A percentile compares a stretch with the other conserved stretches of the same genome.
These are phyloP conservation scores for Adelognathus sp. DNA, from an alignment of 2,888 invertebrate genomes.

Conservation along the genomic window DNA sequence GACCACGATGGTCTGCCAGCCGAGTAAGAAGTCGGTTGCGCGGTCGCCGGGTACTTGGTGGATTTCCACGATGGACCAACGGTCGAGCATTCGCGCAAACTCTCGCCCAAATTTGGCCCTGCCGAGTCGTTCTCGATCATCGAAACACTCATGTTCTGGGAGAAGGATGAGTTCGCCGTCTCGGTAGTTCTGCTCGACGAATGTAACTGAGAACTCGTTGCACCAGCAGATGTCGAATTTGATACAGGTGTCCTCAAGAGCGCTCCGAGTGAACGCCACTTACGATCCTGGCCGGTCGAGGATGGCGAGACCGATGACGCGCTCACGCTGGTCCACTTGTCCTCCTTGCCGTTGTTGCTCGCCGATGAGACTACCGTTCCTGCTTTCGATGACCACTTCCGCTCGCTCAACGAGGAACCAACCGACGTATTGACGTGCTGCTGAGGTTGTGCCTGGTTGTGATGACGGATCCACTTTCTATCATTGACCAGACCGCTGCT, in stretches of 20 bases:
- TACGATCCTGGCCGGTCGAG: conserved; percentile 77
- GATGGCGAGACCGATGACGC: conserved; percentile 70
- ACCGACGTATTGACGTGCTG: conserved; percentile 13
- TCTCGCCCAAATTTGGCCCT: conserved; percentile 32
- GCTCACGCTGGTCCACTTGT: conserved; percentile 72
- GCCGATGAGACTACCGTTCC: conserved; percentile 59
- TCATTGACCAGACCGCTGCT: conserved; percentile 48
- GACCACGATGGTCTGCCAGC: conserved; percentile 67
- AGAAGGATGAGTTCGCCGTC: conserved; percentile 65
- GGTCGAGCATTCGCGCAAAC: conserved; percentile 55
- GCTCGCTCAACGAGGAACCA: conserved; percentile 64
- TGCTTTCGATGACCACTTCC: conserved; percentile 74
- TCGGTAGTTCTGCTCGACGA: conserved; percentile 58
- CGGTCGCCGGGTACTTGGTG: conserved; percentile 61
- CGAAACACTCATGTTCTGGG: conserved; percentile 75
- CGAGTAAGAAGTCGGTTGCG: conserved; percentile 69
- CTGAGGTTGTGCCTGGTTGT: conserved; percentile 38
- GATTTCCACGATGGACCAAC: conserved; percentile 60
- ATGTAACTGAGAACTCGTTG: conserved; percentile 64
- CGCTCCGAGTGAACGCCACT: conserved; percentile 81
- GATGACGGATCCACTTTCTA: conserved; percentile 62
- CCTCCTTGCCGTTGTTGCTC: conserved; percentile 63
- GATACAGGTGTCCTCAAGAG: conserved; percentile 76
- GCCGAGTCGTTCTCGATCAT: conserved; percentile 70
- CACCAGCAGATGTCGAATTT: conserved; percentile 12